Evolutionary conservation across 2,797 vertebrate genomes (phyloP).

Genomic region (Danio kyathit): DNA sequence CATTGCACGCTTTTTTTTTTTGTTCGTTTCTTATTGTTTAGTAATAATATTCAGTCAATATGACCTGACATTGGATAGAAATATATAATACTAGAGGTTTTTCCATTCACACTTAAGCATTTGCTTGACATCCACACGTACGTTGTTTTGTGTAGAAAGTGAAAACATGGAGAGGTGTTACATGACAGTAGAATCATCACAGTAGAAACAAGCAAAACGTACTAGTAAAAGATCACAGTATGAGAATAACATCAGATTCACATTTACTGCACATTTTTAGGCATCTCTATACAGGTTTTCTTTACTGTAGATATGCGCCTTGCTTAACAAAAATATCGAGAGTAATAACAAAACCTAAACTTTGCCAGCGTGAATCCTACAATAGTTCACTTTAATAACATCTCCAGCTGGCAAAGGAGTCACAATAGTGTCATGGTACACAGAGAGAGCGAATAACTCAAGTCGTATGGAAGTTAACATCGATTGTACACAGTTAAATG

Average conservation of each 20-base stretch:
- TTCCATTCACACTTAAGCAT: constrained; percentile 14
- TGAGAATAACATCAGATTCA: background rate
- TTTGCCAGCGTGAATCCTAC: background rate
- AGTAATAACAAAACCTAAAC: background rate
- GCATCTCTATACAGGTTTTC: background rate
- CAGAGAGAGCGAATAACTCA: background rate
- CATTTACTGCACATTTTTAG: constrained; percentile 8
- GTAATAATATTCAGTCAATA: constrained; percentile 42
- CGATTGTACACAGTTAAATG: constrained; percentile 5
- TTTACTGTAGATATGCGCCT: background rate
- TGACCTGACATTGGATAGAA: constrained; percentile 40
- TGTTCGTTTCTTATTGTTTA: background rate
- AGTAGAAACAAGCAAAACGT: background rate
- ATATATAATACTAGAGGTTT: constrained; percentile 3
- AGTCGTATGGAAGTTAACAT: constrained; percentile 1
- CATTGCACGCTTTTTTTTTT: background rate
- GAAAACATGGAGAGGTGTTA: background rate
- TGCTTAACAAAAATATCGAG: background rate
- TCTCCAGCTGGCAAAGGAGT: background rate
- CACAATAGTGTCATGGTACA: background rate
- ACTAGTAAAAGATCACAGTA: constrained; percentile 1
- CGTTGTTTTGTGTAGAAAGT: background rate
- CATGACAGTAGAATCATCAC: constrained; percentile 2
- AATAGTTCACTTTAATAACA: background rate
- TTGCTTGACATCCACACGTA: background rate